phyloP scores from a whole-genome alignment of 2,888 invertebrate genomes.

The Apamea crenata region DNA sequence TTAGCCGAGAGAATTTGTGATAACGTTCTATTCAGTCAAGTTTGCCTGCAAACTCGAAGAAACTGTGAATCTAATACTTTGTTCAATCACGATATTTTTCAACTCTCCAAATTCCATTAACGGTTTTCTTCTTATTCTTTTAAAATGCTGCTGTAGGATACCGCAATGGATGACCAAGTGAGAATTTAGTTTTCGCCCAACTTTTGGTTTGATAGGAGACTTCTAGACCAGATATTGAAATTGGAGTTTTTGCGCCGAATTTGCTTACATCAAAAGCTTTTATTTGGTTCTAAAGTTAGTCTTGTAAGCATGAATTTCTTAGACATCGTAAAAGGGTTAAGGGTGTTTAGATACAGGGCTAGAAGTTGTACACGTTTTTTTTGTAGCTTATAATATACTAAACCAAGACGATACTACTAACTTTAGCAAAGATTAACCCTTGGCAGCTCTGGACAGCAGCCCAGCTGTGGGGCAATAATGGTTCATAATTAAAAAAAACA shows the following conservation, averaged over 20 bases:
- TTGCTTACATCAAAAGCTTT: constrained; percentile 55
- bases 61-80: constrained; percentile 68
- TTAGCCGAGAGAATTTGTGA: constrained; percentile 73
- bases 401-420: background rate
- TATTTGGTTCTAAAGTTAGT: constrained; percentile 54
- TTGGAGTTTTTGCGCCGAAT: constrained; percentile 42
- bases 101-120: constrained; percentile 50
- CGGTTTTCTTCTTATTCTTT: constrained; percentile 27
- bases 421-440: background rate
- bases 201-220: background rate
- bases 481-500: background rate
- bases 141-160: background rate
- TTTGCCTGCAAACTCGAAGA: constrained; percentile 70
- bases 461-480: background rate
- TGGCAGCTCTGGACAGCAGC: background rate
- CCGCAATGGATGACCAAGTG: constrained; percentile 19
- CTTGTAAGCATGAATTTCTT: constrained; percentile 25
- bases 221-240: constrained; percentile 20
- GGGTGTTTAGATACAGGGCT: background rate
- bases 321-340: constrained; percentile 44
- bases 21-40: constrained; percentile 76
- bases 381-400: background rate
- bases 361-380: no score
- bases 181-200: background rate
- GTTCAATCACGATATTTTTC: constrained; percentile 54